A percentile compares a stretch with the other conserved stretches of the same genome.
Conservation (phyloP, 1,140 invertebrate genomes). For the Ips typographus region DNA sequence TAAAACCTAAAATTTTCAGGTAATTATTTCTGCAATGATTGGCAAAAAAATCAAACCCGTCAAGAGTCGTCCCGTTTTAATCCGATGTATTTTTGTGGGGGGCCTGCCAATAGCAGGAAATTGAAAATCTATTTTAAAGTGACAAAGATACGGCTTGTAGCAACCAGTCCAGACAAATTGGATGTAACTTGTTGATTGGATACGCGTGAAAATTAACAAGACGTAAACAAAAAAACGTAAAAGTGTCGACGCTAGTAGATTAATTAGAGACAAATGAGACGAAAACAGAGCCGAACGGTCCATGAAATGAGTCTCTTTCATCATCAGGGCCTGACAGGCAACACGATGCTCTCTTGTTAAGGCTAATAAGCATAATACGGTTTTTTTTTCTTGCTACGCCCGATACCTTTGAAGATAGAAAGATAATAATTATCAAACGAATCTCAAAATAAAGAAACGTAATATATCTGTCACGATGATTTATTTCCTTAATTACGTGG, state of each 20-base stretch:
- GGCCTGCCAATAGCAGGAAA: background rate
- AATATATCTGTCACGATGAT: slow-evolving; percentile 39
- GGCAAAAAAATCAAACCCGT: background rate
- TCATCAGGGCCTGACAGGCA: slow-evolving; percentile 39
- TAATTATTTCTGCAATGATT: background rate
- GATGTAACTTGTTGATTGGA: slow-evolving; percentile 24
- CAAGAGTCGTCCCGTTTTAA: too few species aligned
- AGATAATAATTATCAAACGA: slow-evolving; percentile 34
- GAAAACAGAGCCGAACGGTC: slow-evolving; percentile 40
- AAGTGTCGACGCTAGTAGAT: slow-evolving; percentile 37
- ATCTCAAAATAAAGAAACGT: slow-evolving; percentile 39
- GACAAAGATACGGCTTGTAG: slow-evolving; percentile 10
- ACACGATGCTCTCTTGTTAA: slow-evolving; percentile 43
- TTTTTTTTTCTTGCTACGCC: slow-evolving; percentile 26
- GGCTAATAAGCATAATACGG: slow-evolving; percentile 41
- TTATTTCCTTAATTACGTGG: slow-evolving; percentile 38
- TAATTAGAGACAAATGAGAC: slow-evolving; percentile 44
- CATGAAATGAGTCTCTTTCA: slow-evolving; percentile 42
- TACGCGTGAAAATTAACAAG: slow-evolving; percentile 35
- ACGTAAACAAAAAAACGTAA: slow-evolving; percentile 26
- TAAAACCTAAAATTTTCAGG: too few species aligned
- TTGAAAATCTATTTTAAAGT: slow-evolving; percentile 7
- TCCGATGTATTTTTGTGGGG: too few species aligned
- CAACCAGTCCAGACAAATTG: slow-evolving; percentile 10
- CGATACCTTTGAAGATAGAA: slow-evolving; percentile 34